Base-by-base conservation (phyloP, 2,113 vertebrate species). In the Turdus rufiventris region DNA sequence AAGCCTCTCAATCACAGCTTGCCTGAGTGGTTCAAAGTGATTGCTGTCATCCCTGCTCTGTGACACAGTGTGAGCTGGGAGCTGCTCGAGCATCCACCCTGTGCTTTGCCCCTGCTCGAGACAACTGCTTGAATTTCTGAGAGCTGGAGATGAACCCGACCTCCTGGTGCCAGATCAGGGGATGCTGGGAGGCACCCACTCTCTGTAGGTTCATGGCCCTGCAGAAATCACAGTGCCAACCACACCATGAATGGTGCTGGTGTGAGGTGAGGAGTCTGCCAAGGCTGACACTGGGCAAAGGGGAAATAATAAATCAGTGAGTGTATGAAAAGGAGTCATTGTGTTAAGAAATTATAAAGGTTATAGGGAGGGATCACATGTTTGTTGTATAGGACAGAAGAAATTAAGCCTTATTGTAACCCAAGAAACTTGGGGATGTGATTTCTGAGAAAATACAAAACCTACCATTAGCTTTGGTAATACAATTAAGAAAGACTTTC, bases 51-150 rank as follows among this genome's bases (percentile, higher is more conserved):
- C n/a, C 12, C 16, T 26, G 5, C 12, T 47, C 33, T 29, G 6
- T 15, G 12, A 3, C 4, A 18, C 29, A 21, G 7, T 7, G 28
- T 47, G 47, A 73, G 16, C 7, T 12, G 12, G 11, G 5, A 61
- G 2, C 6, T 20, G 4, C 23, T 28, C 0, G 0, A 66, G 26
- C 8, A 38, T 12, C 18, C 3, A n/a, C 5, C 5, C 3, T 2
- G 45, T 40, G 15, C 40, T 31, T 53, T n/a, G 6, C 8, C 6
- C 26, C 15, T 2, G 1, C 10, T 19, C 14, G 63, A 54, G 38
- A 58, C 25, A 75, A 2, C 9, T 68, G 50, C 3, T 28, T 18
- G 13, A 21, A 38, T 16, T 21, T 6, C 6, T 62, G 34, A 17
- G 6, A 63, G 16, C 7, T 73, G 31, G 25, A 61, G 19, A 40